Percentiles rank a stretch among this genome's conserved stretches.
These are phyloP conservation scores for Loriculus beryllinus DNA, from an alignment of 2,797 vertebrate species.

Conservation along the genomic window DNA sequence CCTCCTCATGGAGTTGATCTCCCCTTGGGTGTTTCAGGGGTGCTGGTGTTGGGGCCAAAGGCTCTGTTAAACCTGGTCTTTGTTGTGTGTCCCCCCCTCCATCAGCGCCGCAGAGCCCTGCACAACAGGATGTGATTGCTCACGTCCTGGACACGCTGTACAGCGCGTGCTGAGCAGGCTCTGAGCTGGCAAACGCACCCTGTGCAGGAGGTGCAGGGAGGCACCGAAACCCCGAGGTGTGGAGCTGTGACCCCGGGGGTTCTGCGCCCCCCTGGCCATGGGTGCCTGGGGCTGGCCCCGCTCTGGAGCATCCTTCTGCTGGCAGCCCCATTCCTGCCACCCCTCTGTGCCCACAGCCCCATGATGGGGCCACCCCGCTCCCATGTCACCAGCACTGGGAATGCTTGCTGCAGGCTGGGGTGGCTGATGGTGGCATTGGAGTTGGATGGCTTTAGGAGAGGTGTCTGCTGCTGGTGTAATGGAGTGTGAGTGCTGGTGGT, in stretches of 20 bases:
- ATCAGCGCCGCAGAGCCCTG: background rate
- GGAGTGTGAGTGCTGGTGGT: background rate
- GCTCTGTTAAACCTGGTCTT: background rate
- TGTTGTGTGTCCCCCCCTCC: background rate
- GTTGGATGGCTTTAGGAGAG: background rate
- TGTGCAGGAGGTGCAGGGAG: fast-evolving
- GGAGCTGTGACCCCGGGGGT: background rate
- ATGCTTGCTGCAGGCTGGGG: background rate
- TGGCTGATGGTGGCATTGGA: background rate
- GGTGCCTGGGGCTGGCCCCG: background rate
- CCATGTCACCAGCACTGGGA: fast-evolving
- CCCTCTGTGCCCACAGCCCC: background rate
- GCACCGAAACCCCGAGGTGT: background rate
- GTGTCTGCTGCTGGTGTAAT: fast-evolving
- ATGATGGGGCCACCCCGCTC: background rate
- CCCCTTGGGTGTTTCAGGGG: fast-evolving
- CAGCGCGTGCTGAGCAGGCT: background rate
- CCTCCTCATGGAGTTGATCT: background rate
- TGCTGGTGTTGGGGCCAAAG: background rate
- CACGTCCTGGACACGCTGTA: fast-evolving
- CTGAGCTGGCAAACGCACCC: background rate
- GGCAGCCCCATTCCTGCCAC: background rate
- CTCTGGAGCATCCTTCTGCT: background rate
- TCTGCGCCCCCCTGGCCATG: fast-evolving
- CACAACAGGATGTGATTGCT: background rate